These are phyloP conservation scores for Picathartes gymnocephalus DNA, from an alignment of 2,113 vertebrate genomes.

Conservation along the genomic window DNA sequence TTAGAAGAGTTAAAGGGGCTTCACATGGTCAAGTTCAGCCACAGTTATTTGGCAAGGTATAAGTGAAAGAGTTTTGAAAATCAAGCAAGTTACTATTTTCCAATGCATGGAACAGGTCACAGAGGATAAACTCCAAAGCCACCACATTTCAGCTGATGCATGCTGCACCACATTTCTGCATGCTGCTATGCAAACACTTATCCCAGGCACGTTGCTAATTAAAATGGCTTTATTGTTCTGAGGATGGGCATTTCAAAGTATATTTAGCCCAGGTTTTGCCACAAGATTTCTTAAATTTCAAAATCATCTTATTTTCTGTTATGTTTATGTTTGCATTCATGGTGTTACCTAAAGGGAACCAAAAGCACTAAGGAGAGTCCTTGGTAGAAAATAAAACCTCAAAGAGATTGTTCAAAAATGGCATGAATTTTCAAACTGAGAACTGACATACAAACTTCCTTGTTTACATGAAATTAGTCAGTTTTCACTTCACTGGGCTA, in stretches of 20 bases:
- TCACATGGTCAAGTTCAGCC: background rate
- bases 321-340: background rate
- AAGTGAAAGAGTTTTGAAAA: background rate
- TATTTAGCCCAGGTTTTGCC: background rate
- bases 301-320: background rate
- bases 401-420: background rate
- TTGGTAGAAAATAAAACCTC: background rate
- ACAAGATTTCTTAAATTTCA: background rate
- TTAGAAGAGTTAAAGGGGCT: background rate
- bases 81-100: background rate
- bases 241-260: background rate
- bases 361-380: background rate
- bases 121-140: background rate
- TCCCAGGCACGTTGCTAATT: background rate
- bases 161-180: too few relatives aligned
- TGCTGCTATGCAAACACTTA: background rate
- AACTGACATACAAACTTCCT: background rate
- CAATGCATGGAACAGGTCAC: background rate
- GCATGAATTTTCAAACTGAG: background rate
- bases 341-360: background rate
- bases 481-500: background rate
- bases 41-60: background rate
- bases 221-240: background rate
- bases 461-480: background rate
- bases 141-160: background rate